Evolutionary conservation across 2,797 vertebrate species (phyloP).

Genomic region (Phrynocephalus guinanensis): DNA sequence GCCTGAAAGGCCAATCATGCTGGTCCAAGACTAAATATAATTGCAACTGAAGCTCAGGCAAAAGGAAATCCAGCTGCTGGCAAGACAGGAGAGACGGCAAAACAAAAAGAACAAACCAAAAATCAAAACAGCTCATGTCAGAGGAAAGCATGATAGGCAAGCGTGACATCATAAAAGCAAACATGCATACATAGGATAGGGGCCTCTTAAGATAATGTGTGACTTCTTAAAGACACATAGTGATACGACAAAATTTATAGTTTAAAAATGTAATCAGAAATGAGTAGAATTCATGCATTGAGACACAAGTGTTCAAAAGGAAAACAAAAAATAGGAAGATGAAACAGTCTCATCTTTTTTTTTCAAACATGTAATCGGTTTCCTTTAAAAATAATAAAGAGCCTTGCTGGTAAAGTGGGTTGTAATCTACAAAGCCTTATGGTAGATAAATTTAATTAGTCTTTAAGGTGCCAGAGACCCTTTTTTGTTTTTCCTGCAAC

Average conservation of each 20-base stretch:
- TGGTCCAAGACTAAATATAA: constrained; percentile 92
- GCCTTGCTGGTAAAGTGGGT: too few species aligned
- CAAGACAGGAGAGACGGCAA: constrained; percentile 62
- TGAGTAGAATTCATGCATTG: constrained; percentile 24
- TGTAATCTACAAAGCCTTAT: too few species aligned
- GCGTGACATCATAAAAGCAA: constrained; percentile 56
- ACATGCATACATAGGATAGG: constrained; percentile 69
- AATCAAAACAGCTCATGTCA: constrained; percentile 58
- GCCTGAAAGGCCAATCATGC: constrained; percentile 88
- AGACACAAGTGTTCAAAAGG: not conserved
- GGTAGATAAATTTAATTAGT: too few species aligned
- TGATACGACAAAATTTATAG: constrained; percentile 44
- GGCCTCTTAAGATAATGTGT: constrained; percentile 52
- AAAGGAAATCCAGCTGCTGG: constrained; percentile 88
- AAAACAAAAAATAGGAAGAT: not conserved
- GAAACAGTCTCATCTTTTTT: constrained; percentile 23
- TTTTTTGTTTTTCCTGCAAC: too few species aligned
- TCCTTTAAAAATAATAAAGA: not conserved
- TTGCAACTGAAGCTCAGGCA: constrained; percentile 88
- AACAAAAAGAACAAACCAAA: constrained; percentile 39
- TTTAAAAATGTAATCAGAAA: constrained; percentile 52
- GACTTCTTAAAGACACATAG: constrained; percentile 42
- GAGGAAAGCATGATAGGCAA: constrained; percentile 50
- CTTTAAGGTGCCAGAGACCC: too few species aligned
- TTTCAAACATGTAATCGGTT: not conserved